phyloP scores from a whole-genome alignment of 2,113 vertebrate genomes.

The Arizona elegans region DNA sequence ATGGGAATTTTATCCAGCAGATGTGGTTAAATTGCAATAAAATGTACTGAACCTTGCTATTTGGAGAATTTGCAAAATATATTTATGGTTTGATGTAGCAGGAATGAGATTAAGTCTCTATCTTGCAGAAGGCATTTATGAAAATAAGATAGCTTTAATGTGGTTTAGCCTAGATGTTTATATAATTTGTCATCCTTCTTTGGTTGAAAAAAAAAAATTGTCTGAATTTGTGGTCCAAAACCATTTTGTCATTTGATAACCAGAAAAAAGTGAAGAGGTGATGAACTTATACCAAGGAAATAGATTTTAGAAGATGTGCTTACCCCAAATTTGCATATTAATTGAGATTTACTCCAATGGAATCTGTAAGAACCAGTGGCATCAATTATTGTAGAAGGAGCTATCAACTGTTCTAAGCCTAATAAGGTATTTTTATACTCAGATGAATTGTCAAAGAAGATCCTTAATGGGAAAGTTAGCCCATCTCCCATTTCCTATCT shows the following conservation, averaged over 20 bases:
- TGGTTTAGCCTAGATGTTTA: neutral
- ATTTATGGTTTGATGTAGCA: neutral
- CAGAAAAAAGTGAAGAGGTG: neutral
- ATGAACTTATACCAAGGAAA: neutral
- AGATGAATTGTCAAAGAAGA: neutral
- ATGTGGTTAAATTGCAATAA: slow-evolving; percentile 7
- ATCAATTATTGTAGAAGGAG: slow-evolving; percentile 9
- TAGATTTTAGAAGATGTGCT: neutral
- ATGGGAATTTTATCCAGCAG: slow-evolving; percentile 6
- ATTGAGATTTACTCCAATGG: slow-evolving; percentile 9
- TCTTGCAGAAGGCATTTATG: neutral
- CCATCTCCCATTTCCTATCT: neutral
- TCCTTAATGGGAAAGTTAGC: neutral
- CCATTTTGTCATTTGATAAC: slow-evolving; percentile 10
- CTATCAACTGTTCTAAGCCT: neutral
- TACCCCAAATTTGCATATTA: slow-evolving; percentile 11
- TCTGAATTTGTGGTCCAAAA: neutral
- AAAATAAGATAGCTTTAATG: neutral
- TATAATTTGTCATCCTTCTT: neutral
- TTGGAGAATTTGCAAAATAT: slow-evolving; percentile 5
- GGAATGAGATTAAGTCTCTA: neutral
- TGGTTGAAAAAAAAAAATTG: neutral
- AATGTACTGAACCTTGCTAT: slow-evolving; percentile 16
- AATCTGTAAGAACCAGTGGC: neutral
- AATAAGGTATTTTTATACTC: neutral